Conservation (phyloP, 2,797 vertebrate genomes). For the Myotis planiceps region DNA sequence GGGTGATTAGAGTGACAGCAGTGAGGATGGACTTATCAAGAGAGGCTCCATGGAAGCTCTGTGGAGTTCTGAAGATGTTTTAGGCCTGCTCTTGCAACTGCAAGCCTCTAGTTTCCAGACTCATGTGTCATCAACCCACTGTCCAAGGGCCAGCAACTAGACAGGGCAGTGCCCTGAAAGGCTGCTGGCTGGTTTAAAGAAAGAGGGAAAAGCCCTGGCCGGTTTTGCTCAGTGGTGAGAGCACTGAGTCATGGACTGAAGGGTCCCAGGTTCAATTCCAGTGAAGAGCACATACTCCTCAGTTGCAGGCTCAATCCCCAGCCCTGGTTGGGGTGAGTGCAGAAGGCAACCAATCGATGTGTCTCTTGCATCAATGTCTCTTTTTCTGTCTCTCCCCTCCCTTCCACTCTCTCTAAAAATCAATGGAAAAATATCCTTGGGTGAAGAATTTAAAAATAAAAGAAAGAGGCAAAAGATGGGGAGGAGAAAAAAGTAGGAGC, state of each 20-base stretch:
- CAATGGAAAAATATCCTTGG: too few species aligned
- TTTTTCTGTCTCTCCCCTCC: too few species aligned
- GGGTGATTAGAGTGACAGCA: neutral
- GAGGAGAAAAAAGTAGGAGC: neutral
- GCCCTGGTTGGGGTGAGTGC: too few species aligned
- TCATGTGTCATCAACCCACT: neutral
- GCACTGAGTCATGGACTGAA: too few species aligned
- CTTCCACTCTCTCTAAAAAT: too few species aligned
- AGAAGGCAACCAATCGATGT: too few species aligned
- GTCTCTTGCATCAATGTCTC: too few species aligned
- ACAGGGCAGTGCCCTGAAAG: neutral
- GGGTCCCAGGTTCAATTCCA: too few species aligned
- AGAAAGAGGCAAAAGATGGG: neutral
- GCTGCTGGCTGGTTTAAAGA: neutral
- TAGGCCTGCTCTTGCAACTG: neutral
- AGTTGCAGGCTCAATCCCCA: too few species aligned
- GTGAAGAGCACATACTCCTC: too few species aligned
- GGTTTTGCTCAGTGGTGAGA: too few species aligned
- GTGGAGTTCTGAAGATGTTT: rapidly evolving
- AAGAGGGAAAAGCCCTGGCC: neutral
- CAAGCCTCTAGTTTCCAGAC: neutral
- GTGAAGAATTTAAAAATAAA: too few species aligned
- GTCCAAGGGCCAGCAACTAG: neutral
- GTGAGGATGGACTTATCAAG: neutral
- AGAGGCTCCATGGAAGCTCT: neutral